These are phyloP conservation scores for Syrphus vitripennis DNA, from an alignment of 2,888 invertebrate genomes.

Conservation along the genomic window DNA sequence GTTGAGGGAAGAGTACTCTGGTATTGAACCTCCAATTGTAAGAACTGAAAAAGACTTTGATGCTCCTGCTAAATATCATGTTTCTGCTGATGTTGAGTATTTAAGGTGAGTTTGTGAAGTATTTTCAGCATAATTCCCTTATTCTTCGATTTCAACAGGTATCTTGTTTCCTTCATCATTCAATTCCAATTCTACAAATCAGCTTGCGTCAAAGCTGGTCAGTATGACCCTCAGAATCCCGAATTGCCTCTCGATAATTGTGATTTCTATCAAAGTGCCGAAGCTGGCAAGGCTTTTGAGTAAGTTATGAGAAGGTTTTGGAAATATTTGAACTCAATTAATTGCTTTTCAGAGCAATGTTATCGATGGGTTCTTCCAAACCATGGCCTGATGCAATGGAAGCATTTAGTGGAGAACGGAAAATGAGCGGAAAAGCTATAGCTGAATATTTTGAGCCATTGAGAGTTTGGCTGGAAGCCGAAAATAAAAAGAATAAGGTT, in stretches of 20 bases:
- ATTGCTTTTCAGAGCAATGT: constrained; percentile 83
- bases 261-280: constrained; percentile 90
- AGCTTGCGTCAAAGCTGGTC: constrained; percentile 88
- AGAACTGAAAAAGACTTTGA: constrained; percentile 88
- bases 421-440: constrained; percentile 89
- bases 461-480: constrained; percentile 87
- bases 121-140: neutral
- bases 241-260: constrained; percentile 90
- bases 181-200: constrained; percentile 91
- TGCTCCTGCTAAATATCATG: constrained; percentile 89
- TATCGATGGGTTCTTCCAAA: constrained; percentile 87
- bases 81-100: constrained; percentile 87
- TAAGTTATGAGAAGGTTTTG: constrained; percentile 76
- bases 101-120: constrained; percentile 80
- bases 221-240: constrained; percentile 87
- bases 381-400: constrained; percentile 95
- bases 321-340: constrained; percentile 76
- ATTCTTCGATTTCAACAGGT: constrained; percentile 80
- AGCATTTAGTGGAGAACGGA: constrained; percentile 88
- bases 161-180: constrained; percentile 89
- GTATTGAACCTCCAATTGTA: constrained; percentile 85
- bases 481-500: constrained; percentile 87
- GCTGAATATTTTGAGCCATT: constrained; percentile 91
- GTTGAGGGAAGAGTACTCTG: constrained; percentile 84
- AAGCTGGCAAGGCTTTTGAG: constrained; percentile 89